Percentiles rank a stretch among this genome's conserved stretches.
Evolutionary conservation across 2,113 vertebrate genomes (phyloP).

Genomic region (Rhizomys pruinosus): DNA sequence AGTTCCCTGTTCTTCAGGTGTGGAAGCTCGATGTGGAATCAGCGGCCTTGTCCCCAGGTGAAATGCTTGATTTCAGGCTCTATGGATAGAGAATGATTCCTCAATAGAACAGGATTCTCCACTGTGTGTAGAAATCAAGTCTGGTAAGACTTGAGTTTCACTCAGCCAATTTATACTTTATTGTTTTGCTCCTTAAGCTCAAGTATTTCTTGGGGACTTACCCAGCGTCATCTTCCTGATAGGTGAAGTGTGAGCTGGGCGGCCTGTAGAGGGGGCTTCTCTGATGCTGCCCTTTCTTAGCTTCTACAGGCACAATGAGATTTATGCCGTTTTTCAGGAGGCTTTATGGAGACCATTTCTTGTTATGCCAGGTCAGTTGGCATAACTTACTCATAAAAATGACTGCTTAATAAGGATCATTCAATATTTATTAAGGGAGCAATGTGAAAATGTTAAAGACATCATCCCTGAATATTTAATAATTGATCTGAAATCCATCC

Average conservation of each 20-base stretch:
- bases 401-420: slow-evolving; percentile 60
- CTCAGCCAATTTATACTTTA: not conserved
- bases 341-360: not conserved
- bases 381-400: slow-evolving; percentile 62
- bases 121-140: slow-evolving; percentile 16
- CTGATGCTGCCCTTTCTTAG: not conserved
- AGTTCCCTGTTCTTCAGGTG: not conserved
- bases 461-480: slow-evolving; percentile 57
- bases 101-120: not conserved
- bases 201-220: not conserved
- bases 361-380: slow-evolving; percentile 7
- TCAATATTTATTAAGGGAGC: slow-evolving; percentile 55
- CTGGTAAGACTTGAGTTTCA: not conserved
- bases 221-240: not conserved
- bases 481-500: slow-evolving; percentile 56
- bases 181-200: not conserved
- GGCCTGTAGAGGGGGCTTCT: no score
- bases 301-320: not conserved
- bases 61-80: not conserved
- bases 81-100: not conserved
- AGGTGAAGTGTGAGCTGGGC: not conserved
- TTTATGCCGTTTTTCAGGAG: slow-evolving; percentile 32
- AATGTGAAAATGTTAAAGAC: slow-evolving; percentile 57
- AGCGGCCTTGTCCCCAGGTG: not conserved
- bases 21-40: not conserved